Percentiles rank a stretch among this genome's conserved stretches.
Conservation (phyloP, 2,797 vertebrate species). For the Amphiprion clarkii region DNA sequence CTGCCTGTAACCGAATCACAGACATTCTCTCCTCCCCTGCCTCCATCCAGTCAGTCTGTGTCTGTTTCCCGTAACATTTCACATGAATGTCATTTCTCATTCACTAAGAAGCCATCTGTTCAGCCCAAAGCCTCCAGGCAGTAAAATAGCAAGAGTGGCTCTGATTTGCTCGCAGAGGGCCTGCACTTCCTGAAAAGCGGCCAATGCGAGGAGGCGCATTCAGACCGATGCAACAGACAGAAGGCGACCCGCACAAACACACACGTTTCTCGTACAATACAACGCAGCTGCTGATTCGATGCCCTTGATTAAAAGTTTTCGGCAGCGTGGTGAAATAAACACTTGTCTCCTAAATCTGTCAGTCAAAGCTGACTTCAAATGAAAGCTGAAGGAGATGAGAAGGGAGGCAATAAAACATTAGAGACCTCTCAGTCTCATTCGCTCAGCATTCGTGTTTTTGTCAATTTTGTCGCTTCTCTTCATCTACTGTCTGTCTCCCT, state of each 20-base stretch:
- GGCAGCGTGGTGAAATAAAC: constrained; percentile 39
- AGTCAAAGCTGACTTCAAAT: constrained; percentile 41
- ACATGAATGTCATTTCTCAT: constrained; percentile 73
- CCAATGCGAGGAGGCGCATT: constrained; percentile 25
- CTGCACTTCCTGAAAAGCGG: constrained; percentile 53
- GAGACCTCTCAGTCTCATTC: constrained; percentile 7
- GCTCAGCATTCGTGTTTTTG: constrained; percentile 19
- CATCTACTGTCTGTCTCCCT: constrained; percentile 25
- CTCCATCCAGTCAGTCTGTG: constrained; percentile 48
- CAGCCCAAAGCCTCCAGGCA: constrained; percentile 63
- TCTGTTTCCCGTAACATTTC: constrained; percentile 65
- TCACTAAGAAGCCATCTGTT: constrained; percentile 77
- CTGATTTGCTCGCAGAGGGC: constrained; percentile 48
- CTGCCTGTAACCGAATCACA: constrained; percentile 65
- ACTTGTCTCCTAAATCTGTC: constrained; percentile 46
- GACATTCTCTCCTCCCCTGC: constrained; percentile 35
- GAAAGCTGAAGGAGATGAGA: constrained; percentile 12
- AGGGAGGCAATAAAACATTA: constrained; percentile 9
- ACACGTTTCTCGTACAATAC: neutral
- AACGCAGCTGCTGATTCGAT: neutral
- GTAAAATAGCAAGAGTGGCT: constrained; percentile 26
- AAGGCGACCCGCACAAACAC: neutral
- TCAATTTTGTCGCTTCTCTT: constrained; percentile 16
- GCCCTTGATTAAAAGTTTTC: constrained; percentile 28
- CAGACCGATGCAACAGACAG: neutral